A percentile compares a stretch with the other conserved stretches of the same genome.
phyloP scores from a whole-genome alignment of 1,140 invertebrate species.

The Olivierus martensii region DNA sequence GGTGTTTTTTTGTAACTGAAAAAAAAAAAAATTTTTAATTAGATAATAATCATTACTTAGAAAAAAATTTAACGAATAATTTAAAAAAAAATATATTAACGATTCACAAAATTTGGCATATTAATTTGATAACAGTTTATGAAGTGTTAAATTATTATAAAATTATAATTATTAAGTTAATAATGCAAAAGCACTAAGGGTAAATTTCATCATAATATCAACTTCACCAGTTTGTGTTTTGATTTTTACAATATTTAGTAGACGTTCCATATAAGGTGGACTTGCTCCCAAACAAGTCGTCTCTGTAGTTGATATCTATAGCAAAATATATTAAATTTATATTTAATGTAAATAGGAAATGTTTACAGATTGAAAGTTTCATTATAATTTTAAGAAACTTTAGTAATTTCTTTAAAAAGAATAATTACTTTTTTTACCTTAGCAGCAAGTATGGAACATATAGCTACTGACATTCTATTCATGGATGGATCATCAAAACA shows the following conservation, averaged over 20 bases:
- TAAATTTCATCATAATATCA: conserved; percentile 67
- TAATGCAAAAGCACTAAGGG: conserved; percentile 61
- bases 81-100: conserved; percentile 16
- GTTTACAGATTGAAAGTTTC: no score
- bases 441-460: conserved; percentile 54
- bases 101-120: neutral
- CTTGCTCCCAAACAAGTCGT: conserved; percentile 55
- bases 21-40: neutral
- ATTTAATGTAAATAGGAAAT: no score
- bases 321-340: neutral
- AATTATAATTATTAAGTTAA: no score
- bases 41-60: conserved; percentile 9
- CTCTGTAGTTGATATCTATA: conserved; percentile 55
- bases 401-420: no score
- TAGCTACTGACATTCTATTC: conserved; percentile 68
- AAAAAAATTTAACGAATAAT: neutral
- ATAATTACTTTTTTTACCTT: no score
- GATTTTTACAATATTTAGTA: conserved; percentile 49
- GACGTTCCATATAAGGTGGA: conserved; percentile 54
- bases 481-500: conserved; percentile 55
- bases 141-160: conserved; percentile 75
- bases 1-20: conserved; percentile 47
- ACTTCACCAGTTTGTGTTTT: conserved; percentile 43
- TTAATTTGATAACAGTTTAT: no score
- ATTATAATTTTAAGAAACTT: no score